Evolutionary conservation across 2,888 invertebrate species (phyloP), one percentile per base, ranked within the genome.

Genomic region (Gryllus longicercus): DNA sequence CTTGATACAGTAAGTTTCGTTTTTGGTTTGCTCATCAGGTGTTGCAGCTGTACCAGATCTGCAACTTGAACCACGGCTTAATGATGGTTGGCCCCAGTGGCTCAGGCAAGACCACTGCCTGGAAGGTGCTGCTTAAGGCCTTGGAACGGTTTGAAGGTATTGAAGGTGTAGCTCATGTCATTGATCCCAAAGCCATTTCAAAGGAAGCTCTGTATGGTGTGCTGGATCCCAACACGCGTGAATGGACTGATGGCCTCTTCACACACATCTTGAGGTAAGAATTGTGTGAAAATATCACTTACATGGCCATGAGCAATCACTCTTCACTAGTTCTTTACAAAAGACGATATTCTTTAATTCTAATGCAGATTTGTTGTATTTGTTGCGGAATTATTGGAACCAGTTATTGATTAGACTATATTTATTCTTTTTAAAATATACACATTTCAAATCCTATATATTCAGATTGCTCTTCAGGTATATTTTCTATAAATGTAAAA

Each of bases 31-130:
- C 63, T 77, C 79, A 82, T 84, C 87, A 97, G 97, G 98, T 99
- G 11, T 91, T 99, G 11, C 99, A 99, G 92, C 90, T 99, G 80
- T 99, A 98, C 88, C 99, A 99, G 92, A 99, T 99, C 86, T 98
- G 97, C 85, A 96, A 97, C 86, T 90, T 99, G 82, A 99, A 99
- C 88, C 99, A 99, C 87, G 99, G 99, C 84, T 90, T 99, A 83
- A 99, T 99, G 99, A 98, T 99, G 96, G 99, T 99, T 18, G 99
- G 98, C 51, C 99, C 98, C 0, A 97, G 97, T 82, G 99, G 99
- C 79, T 97, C 97, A 82, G 99, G 99, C 75, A 99, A 99, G 88
- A 96, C 97, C 78, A 94, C 95, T 4, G 98, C 99, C 0, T 99
- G 98, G 98, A 92, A 93, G 82, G 96, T 98, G 1, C 89, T 99